Percentiles rank a stretch among this genome's conserved stretches.
Conservation (phyloP, 2,888 invertebrate species). For the Erebia aethiops region DNA sequence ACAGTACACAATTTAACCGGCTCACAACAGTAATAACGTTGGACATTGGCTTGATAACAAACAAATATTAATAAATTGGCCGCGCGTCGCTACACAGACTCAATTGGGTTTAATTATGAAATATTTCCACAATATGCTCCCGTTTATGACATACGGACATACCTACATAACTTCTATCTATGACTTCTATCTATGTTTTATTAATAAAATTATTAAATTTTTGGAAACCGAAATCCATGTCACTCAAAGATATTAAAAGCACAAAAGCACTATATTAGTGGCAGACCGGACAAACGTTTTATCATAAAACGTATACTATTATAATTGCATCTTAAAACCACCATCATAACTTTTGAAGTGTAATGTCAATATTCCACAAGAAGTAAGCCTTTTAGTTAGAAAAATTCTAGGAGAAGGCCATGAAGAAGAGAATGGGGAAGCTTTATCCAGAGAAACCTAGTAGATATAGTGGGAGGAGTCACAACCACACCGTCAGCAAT, state of each 20-base stretch:
- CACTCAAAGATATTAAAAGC: neutral
- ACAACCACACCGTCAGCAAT: no score
- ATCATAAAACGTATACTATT: neutral
- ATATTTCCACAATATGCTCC: conserved; percentile 4
- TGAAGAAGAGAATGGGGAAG: no score
- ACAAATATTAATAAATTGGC: conserved; percentile 15
- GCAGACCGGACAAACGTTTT: neutral
- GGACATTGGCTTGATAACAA: conserved; percentile 13
- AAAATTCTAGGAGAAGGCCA: no score
- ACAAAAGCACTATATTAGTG: neutral
- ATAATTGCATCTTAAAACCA: no score
- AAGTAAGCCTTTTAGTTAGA: no score
- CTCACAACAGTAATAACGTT: neutral
- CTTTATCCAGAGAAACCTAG: no score
- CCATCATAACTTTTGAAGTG: no score
- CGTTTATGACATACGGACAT: neutral
- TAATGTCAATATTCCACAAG: no score
- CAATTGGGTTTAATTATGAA: conserved; percentile 6
- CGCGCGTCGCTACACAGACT: conserved; percentile 1
- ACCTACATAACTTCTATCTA: neutral
- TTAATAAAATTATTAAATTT: neutral
- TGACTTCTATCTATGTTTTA: neutral
- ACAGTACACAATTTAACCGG: neutral
- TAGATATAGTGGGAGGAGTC: no score
- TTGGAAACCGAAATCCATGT: neutral